Conservation (phyloP, 2,113 vertebrate species). For the Hippocampus guttulatus region DNA sequence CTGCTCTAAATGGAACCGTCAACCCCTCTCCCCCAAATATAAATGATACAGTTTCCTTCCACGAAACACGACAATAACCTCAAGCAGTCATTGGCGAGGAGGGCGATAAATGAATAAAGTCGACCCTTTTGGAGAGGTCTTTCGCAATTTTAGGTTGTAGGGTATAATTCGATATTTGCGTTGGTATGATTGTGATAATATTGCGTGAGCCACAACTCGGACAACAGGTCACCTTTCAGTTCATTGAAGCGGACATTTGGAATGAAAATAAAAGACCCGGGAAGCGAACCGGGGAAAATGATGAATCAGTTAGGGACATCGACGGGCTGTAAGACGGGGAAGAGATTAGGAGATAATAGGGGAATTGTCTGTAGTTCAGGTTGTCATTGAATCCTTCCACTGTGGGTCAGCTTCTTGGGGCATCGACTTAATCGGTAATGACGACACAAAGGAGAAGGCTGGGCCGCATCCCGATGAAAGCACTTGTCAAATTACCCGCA, state of each 20-base stretch:
- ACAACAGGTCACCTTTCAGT: not conserved
- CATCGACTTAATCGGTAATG: conserved; percentile 46
- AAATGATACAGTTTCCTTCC: too few relatives aligned
- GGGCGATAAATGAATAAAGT: too few relatives aligned
- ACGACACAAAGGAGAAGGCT: conserved; percentile 43
- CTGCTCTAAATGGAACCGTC: too few relatives aligned
- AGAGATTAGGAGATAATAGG: conserved; percentile 29
- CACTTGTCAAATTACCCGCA: conserved; percentile 53
- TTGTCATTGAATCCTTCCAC: conserved; percentile 13
- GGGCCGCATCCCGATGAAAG: conserved; percentile 43
- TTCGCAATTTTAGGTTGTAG: too few relatives aligned
- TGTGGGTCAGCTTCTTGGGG: conserved; percentile 32
- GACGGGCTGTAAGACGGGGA: conserved; percentile 15
- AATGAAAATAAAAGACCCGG: not conserved
- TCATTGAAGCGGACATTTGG: conserved; percentile 6
- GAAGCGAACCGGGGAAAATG: not conserved
- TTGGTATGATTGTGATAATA: not conserved
- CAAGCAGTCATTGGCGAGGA: too few relatives aligned
- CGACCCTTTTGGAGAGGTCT: too few relatives aligned
- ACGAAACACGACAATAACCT: too few relatives aligned
- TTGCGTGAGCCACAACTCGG: too few relatives aligned
- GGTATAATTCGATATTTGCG: not conserved
- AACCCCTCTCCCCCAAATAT: too few relatives aligned
- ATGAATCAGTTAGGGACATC: conserved; percentile 3
- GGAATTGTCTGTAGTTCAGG: conserved; percentile 24